These are phyloP conservation scores for Parauchenoglanis punctatus DNA, from an alignment of 2,797 vertebrate genomes.

Conservation along the genomic window DNA sequence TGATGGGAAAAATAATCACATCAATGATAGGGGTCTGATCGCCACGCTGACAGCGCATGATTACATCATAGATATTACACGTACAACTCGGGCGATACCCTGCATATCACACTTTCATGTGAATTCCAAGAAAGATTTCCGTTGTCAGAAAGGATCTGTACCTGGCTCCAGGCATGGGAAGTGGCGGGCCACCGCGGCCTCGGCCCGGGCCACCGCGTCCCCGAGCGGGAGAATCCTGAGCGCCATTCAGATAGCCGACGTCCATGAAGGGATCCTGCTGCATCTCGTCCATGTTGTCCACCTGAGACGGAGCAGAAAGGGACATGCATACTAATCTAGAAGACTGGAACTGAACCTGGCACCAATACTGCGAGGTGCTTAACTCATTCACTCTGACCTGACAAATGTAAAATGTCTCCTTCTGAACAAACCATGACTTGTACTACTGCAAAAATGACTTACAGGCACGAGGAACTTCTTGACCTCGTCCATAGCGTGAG, in stretches of 20 bases:
- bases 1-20: constrained; percentile 54
- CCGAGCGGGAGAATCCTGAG: constrained; percentile 83
- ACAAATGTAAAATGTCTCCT: background rate
- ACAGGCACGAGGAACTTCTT: constrained; percentile 98
- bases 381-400: background rate
- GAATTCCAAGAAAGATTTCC: too few species aligned
- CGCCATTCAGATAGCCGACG: constrained; percentile 91
- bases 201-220: constrained; percentile 85
- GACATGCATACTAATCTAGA: background rate
- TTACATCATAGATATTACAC: background rate
- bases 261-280: constrained; percentile 95
- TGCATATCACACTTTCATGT: background rate
- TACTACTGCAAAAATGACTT: constrained; percentile 60
- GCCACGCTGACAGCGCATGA: too few species aligned
- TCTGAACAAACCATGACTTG: background rate
- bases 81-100: background rate
- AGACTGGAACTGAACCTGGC: background rate
- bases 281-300: constrained; percentile 92
- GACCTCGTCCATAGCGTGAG: constrained; percentile 97
- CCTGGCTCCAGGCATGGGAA: constrained; percentile 86
- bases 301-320: constrained; percentile 20
- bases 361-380: too few species aligned
- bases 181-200: constrained; percentile 88
- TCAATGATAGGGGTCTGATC: background rate
- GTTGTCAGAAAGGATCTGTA: constrained; percentile 51